Conservation (phyloP, 35 echinoderm and acorn worm genomes). For the Amphiura filiformis region DNA sequence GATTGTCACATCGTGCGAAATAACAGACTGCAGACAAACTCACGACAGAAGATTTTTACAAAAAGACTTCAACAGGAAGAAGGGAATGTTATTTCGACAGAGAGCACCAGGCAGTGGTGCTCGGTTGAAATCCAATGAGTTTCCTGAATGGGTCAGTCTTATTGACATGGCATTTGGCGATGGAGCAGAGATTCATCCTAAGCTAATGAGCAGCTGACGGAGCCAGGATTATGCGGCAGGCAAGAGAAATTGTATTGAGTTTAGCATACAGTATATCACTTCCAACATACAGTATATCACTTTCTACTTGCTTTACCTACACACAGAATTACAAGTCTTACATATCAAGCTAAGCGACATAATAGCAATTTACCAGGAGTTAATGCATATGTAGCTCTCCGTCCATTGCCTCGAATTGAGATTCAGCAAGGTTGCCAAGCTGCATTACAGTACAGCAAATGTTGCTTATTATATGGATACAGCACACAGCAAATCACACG, state of each 20-base stretch:
- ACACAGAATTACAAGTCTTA: neutral
- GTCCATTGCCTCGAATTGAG: neutral
- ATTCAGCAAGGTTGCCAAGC: neutral
- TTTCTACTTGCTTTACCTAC: neutral
- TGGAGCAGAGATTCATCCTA: neutral
- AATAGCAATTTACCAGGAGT: neutral
- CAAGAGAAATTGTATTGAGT: neutral
- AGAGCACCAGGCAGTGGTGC: too few species aligned
- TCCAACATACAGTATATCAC: too few species aligned
- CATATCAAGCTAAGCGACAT: neutral
- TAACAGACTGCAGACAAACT: too few species aligned
- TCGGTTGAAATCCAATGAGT: too few species aligned
- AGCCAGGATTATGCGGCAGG: neutral
- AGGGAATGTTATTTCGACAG: neutral
- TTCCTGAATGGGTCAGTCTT: too few species aligned
- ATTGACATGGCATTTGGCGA: too few species aligned
- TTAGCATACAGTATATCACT: neutral
- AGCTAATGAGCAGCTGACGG: neutral
- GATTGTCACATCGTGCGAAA: too few species aligned
- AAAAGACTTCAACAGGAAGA: neutral
- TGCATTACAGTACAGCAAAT: neutral
- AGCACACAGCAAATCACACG: neutral
- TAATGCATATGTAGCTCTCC: neutral
- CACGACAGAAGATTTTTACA: too few species aligned
- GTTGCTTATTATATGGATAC: neutral